Conservation (phyloP, 2,888 invertebrate species). For the Lagria hirta region DNA sequence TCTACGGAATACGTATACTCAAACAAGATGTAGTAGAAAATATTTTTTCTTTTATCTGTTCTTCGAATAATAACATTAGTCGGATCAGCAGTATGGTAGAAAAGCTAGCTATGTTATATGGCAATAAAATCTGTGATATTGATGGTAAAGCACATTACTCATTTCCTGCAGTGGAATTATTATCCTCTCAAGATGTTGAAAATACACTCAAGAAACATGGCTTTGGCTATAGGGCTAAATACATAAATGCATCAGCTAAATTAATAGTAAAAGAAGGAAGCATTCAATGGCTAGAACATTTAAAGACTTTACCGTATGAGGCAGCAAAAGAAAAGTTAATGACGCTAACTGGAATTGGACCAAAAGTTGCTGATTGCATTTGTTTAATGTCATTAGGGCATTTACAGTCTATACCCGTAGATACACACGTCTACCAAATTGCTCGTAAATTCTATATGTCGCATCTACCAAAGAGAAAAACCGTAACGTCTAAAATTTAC, state of each 20-base stretch:
- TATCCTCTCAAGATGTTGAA: slow-evolving; percentile 68
- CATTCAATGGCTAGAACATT: slow-evolving; percentile 68
- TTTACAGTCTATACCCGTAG: slow-evolving; percentile 86
- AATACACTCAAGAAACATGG: slow-evolving; percentile 68
- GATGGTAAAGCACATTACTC: slow-evolving; percentile 68
- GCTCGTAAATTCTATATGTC: slow-evolving; percentile 80
- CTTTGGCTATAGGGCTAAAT: slow-evolving; percentile 88
- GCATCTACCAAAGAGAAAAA: slow-evolving; percentile 71
- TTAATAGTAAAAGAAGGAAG: slow-evolving; percentile 68
- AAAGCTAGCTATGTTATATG: slow-evolving; percentile 80
- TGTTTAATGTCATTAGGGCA: slow-evolving; percentile 95
- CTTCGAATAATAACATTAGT: slow-evolving; percentile 93
- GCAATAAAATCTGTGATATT: slow-evolving; percentile 69
- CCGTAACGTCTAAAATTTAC: slow-evolving; percentile 80
- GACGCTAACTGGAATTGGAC: slow-evolving; percentile 85
- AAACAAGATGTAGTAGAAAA: slow-evolving; percentile 91
- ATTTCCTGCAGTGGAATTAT: slow-evolving; percentile 75
- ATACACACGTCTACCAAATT: slow-evolving; percentile 94
- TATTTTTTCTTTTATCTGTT: slow-evolving; percentile 94
- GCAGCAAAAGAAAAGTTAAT: slow-evolving; percentile 74
- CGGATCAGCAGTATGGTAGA: slow-evolving; percentile 92
- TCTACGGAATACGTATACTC: slow-evolving; percentile 86
- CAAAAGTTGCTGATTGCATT: slow-evolving; percentile 97
- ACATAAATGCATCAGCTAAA: slow-evolving; percentile 74
- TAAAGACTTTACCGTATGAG: slow-evolving; percentile 69